These are phyloP conservation scores for Vespertilio murinus DNA, from an alignment of 2,797 vertebrate genomes.

Conservation along the genomic window DNA sequence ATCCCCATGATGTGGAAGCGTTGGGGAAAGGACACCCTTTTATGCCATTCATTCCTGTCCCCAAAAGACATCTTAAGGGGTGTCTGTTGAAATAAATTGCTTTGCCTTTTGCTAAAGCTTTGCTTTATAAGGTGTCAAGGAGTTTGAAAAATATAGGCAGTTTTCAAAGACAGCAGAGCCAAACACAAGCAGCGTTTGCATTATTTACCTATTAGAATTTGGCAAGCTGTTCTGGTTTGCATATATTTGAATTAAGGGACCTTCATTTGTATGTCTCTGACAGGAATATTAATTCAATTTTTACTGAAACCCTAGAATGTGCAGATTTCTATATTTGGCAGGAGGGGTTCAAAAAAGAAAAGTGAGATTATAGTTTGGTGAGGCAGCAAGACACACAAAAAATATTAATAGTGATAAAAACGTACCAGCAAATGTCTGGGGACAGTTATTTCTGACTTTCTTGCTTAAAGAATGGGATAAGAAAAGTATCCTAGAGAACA, in stretches of 20 bases:
- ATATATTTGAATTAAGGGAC: conserved; percentile 72
- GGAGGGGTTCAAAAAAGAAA: neutral
- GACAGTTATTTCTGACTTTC: neutral
- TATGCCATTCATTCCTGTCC: conserved; percentile 54
- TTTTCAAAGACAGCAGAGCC: conserved; percentile 74
- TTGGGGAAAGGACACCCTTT: conserved; percentile 32
- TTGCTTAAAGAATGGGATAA: conserved; percentile 2
- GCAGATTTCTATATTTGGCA: neutral
- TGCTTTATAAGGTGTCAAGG: conserved; percentile 74
- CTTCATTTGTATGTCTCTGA: conserved; percentile 50
- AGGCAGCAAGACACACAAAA: neutral
- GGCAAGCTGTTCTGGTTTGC: conserved; percentile 66
- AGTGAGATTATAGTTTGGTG: conserved; percentile 2
- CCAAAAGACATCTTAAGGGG: conserved; percentile 70
- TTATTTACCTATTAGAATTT: conserved; percentile 75
- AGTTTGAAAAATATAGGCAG: conserved; percentile 61
- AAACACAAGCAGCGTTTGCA: conserved; percentile 63
- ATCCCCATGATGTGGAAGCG: conserved; percentile 50
- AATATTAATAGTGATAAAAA: conserved; percentile 33
- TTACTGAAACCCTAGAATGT: conserved; percentile 31
- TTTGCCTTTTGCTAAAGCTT: conserved; percentile 73
- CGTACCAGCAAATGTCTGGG: neutral
- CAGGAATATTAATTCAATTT: conserved; percentile 64
- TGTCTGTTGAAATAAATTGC: conserved; percentile 67
- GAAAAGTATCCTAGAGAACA: neutral